phyloP scores from a whole-genome alignment of 23 tunicate genomes.

The Trididemnum nubilum region DNA sequence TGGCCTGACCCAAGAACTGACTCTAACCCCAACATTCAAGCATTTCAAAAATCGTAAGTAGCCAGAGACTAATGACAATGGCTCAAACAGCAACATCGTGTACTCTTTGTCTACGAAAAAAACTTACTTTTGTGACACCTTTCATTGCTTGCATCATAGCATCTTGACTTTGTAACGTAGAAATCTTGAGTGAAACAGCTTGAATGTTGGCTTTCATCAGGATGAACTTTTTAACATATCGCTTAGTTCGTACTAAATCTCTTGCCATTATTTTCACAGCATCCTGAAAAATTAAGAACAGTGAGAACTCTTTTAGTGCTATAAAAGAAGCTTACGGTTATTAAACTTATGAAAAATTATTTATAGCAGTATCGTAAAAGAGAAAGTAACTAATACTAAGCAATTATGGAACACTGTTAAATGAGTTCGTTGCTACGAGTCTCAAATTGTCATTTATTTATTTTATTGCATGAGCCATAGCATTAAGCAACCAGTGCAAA shows the following conservation, averaged over 20 bases:
- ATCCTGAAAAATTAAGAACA: slow-evolving; percentile 55
- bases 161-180: slow-evolving; percentile 90
- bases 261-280: slow-evolving; percentile 99
- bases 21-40: background rate
- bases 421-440: no score
- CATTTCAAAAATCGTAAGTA: background rate
- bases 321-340: background rate
- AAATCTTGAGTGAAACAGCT: slow-evolving; percentile 86
- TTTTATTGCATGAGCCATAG: no score
- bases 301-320: no score
- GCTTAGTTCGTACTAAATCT: slow-evolving; percentile 91
- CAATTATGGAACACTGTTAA: no score
- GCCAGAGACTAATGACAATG: no score
- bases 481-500: no score
- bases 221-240: slow-evolving; percentile 90
- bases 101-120: no score
- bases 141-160: slow-evolving; percentile 99
- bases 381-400: no score
- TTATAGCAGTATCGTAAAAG: background rate
- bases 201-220: slow-evolving; percentile 98
- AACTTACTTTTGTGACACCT: slow-evolving; percentile 95
- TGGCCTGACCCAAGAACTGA: no score
- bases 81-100: no score
- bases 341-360: background rate
- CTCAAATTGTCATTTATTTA: no score